These are phyloP conservation scores for Nasonia vitripennis DNA, from an alignment of 1,140 invertebrate species.

Conservation along the genomic window DNA sequence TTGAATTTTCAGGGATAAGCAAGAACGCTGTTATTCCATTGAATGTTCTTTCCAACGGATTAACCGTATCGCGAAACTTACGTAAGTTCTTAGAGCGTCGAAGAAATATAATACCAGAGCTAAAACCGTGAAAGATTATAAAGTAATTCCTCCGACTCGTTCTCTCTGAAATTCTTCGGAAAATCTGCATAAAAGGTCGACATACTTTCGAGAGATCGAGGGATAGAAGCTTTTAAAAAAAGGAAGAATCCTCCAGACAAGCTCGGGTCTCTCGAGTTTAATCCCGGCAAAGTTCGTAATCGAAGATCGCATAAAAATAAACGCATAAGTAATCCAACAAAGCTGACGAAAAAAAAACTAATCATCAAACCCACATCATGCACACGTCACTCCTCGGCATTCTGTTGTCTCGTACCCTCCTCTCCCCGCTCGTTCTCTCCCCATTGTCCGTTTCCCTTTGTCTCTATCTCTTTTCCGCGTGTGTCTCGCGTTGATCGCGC, in stretches of 20 bases:
- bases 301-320: neutral
- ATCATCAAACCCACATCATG: too few species aligned
- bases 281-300: neutral
- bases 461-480: neutral
- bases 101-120: neutral
- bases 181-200: conserved; percentile 11
- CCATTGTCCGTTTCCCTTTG: conserved; percentile 13
- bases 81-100: neutral
- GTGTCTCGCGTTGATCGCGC: conserved; percentile 57
- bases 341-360: too few species aligned
- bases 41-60: too few species aligned
- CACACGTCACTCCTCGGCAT: too few species aligned
- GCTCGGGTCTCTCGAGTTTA: neutral
- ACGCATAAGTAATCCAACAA: too few species aligned
- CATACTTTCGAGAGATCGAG: neutral
- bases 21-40: too few species aligned
- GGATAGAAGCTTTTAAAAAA: neutral
- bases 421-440: neutral
- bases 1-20: too few species aligned
- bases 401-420: neutral
- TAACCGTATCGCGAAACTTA: neutral
- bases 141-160: neutral
- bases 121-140: neutral
- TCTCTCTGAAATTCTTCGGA: neutral
- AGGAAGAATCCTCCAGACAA: neutral